phyloP scores from a whole-genome alignment of 2,113 vertebrate genomes.

The Paramormyrops kingsleyae region DNA sequence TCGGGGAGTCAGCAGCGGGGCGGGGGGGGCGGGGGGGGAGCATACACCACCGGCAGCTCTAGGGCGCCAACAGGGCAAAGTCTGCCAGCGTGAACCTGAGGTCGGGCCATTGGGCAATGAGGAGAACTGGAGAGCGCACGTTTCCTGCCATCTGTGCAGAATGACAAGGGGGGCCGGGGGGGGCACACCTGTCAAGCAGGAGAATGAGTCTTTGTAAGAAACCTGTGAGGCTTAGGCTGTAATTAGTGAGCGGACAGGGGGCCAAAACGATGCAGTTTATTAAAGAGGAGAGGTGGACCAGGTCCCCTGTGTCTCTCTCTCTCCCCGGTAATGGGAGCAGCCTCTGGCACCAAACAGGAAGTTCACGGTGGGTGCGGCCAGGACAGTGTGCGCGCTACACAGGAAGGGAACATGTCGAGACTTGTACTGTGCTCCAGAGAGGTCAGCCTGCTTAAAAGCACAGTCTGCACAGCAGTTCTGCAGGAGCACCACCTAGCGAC shows the following conservation, averaged over 20 bases:
- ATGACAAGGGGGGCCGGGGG: not conserved
- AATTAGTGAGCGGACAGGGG: slow-evolving; percentile 4
- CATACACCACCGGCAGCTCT: slow-evolving; percentile 7
- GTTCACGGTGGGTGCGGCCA: not conserved
- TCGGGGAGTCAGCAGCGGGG: not conserved
- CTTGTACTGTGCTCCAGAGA: not conserved
- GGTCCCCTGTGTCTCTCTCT: not conserved
- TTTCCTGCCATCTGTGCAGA: slow-evolving; percentile 15
- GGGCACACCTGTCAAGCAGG: slow-evolving; percentile 28
- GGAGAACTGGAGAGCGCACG: not conserved
- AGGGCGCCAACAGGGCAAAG: slow-evolving; percentile 5
- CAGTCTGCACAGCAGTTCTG: not conserved
- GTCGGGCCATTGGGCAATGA: slow-evolving; percentile 9
- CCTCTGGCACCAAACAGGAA: not conserved
- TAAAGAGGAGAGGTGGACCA: not conserved
- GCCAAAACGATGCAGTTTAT: not conserved
- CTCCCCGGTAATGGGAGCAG: not conserved
- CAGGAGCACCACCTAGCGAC: not conserved
- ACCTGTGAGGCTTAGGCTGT: slow-evolving; percentile 15
- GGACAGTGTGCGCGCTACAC: not conserved
- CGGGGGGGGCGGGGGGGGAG: not conserved
- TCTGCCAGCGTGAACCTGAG: not conserved
- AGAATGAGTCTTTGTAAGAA: slow-evolving; percentile 32
- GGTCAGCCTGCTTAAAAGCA: not conserved
- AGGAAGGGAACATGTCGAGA: not conserved